Base-by-base conservation (phyloP, 2,797 vertebrate genomes). In the Pipistrellus kuhlii region DNA sequence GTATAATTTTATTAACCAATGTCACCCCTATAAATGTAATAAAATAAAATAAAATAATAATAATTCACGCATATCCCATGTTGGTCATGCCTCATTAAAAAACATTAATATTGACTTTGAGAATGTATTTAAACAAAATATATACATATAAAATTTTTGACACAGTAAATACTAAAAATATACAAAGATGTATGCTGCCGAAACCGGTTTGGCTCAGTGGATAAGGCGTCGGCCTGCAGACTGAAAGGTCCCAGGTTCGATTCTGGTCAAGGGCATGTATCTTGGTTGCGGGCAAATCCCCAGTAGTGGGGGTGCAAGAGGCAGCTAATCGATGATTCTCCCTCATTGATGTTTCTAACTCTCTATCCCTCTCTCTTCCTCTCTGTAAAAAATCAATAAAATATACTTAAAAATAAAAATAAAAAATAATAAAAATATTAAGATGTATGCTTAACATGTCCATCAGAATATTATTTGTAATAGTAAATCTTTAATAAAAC, bases 41-140 rank as follows among this genome's bases (percentile, higher is more conserved):
- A 32, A 76, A 32, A 32, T 51, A 21, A 11, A 6, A 48, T 51
- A 76, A 18, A 75, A 53, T 73, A 53, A 53, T 73, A 53, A 55
- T 71, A 53, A 55, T 51, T 90, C 83, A 77, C 30, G 21, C 7
- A 30, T 92, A 51, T 38, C 10, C 8, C 18, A 25, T 53, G 27
- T 44, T 66, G 38, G 51, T 68, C 41, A 80, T 76, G 68, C 20
- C 44, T 77, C 48, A 20, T 27, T 91, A 48, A 62, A 93, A 94
- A 46, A 85, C 6, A 75, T 76, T 46, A 66, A 62, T 82, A 84
- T 80, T 87, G 21, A 92, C 21, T 38, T 44, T 53, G 25, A 86
- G 77, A 41, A 93, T 80, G 11, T 84, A 53, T 57, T 80, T 94
- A 85, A 84, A 80, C 23, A 89, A 86, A 86, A 68, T 90, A 85